phyloP scores from a whole-genome alignment of 2,888 invertebrate species.

The Monoplex corrugatus region DNA sequence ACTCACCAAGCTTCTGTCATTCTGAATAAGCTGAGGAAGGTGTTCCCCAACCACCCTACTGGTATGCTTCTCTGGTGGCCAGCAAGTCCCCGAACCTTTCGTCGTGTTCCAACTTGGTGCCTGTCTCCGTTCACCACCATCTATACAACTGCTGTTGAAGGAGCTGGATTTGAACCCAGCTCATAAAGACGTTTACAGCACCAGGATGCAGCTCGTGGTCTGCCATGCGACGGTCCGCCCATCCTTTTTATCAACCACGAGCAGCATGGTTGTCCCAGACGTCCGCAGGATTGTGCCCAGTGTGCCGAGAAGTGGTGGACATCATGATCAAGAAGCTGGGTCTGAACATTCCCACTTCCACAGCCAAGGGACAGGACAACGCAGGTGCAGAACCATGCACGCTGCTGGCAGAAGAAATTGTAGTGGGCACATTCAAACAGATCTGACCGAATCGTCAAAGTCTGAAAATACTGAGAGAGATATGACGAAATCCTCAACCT shows the following conservation, averaged over 20 bases:
- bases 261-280: neutral
- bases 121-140: neutral
- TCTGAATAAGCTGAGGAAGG: too few species aligned
- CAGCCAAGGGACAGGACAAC: neutral
- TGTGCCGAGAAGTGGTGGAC: neutral
- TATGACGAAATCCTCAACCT: too few species aligned
- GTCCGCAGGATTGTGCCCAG: neutral
- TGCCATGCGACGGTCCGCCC: slow-evolving; percentile 17
- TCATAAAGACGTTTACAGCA: neutral
- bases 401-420: too few species aligned
- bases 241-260: neutral
- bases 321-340: neutral
- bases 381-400: neutral
- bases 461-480: too few species aligned
- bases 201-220: neutral
- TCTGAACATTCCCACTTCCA: neutral
- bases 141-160: slow-evolving; percentile 17
- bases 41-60: neutral
- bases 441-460: too few species aligned
- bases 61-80: neutral
- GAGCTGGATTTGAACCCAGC: slow-evolving; percentile 29
- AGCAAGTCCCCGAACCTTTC: neutral
- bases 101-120: neutral
- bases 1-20: neutral
- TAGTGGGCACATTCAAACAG: too few species aligned